Evolutionary conservation across 2,797 vertebrate species (phyloP), one percentile per base, ranked within the genome.

Genomic region (Acipenser oxyrinchus): DNA sequence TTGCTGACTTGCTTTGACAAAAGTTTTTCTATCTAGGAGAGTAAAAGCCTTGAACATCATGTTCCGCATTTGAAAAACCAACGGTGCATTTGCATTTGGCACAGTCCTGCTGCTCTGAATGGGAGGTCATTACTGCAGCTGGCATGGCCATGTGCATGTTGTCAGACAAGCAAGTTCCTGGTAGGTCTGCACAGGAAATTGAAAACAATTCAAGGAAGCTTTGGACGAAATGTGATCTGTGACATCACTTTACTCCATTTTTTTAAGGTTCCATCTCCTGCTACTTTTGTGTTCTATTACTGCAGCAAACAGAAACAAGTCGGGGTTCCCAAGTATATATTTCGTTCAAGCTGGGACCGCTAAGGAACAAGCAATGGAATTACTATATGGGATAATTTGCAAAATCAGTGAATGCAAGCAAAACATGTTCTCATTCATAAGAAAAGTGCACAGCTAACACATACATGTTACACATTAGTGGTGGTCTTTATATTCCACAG

Each of bases 61-160:
- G 64, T 53, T 66, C 73, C 71, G 79, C 69, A 74, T 75, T 73
- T 79, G 75, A 64, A 77, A 73, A 70, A 69, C 77, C 77, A 74
- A 68, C 75, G 59, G 51, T 60, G 62, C 71, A 78, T 79, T 74
- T 76, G 72, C 70, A 73, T 80, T 74, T 73, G 74, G 68, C 74
- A 71, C 69, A 73, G 59, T 72, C 7, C n/a, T 65, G 23, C 63
- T 66, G 63, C 60, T 72, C 73, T 68, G 70, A 74, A 72, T 75
- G 61, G 68, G 66, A 63, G 65, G 50, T 71, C 71, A 69, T 72
- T 72, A 64, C 11, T 7, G 7, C 53, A 55, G 6, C n/a, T 10
- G 8, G 79, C 77, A 72, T 69, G 76, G 78, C 79, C 69, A 63
- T 59, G 74, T 79, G 66, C 70, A 76, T 68, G 65, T 69, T 79